Evolutionary conservation across 2,888 invertebrate species (phyloP).

Genomic region (Palloptera scutellata): DNA sequence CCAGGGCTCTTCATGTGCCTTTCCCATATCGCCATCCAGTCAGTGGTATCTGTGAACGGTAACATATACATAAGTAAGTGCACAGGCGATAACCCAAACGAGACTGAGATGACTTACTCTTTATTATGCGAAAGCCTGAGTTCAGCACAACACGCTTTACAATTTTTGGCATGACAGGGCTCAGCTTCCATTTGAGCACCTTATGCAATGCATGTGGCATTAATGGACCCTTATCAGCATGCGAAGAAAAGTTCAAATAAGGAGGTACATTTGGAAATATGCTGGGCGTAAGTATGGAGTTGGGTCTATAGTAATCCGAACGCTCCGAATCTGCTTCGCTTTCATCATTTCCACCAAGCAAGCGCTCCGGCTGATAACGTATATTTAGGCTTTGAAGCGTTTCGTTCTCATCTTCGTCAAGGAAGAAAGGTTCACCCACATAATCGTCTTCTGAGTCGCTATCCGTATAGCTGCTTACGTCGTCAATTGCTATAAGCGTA

Average conservation of each 20-base stretch:
- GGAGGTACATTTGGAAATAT: conserved; percentile 80
- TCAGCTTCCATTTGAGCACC: conserved; percentile 92
- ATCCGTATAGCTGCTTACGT: conserved; percentile 56
- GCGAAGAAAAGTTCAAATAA: conserved; percentile 78
- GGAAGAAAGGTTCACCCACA: conserved; percentile 54
- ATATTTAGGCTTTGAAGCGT: conserved; percentile 53
- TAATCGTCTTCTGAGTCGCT: conserved; percentile 59
- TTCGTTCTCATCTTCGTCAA: conserved; percentile 51
- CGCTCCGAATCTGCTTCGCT: conserved; percentile 40
- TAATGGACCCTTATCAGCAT: conserved; percentile 69
- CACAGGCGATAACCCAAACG: too few relatives aligned
- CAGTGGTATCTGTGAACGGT: conserved; percentile 73
- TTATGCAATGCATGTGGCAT: conserved; percentile 78
- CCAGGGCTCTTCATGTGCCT: conserved; percentile 95
- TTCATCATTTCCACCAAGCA: conserved; percentile 43
- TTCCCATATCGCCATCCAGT: conserved; percentile 98
- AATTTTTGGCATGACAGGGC: conserved; percentile 92
- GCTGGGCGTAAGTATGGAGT: conserved; percentile 67
- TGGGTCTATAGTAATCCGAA: conserved; percentile 50
- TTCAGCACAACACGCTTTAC: conserved; percentile 87
- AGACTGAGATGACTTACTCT: conserved; percentile 67
- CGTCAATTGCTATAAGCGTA: conserved; percentile 53
- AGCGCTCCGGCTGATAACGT: conserved; percentile 42
- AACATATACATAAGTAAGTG: neutral
- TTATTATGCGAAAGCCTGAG: conserved; percentile 85